Base-by-base conservation (phyloP, 2,797 vertebrate genomes). In the Buceros bicornis region DNA sequence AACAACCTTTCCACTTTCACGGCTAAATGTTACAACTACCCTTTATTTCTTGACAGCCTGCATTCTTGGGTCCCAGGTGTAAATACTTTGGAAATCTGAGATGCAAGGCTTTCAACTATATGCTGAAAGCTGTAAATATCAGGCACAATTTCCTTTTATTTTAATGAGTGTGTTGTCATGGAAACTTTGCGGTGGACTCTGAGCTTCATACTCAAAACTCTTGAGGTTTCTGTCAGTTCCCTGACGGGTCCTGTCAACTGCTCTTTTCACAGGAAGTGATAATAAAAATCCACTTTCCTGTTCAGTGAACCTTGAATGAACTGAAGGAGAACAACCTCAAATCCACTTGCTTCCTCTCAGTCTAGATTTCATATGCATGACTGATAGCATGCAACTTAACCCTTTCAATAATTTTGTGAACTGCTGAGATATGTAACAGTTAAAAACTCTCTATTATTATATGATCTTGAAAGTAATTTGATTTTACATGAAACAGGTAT, bases 221-320 rank as follows among this genome's bases (percentile, higher is more conserved):
- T 65, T 82, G 90, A 97, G 95, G 76, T 91, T 95, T 96, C 94
- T 96, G 95, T 86, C 79, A 90, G 89, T 84, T 97, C 95, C 93
- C 94, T 94, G 91, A 96, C 95, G 96, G 76, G 74, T 88, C 73
- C 90, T 97, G 95, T 97, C 97, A 97, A 93, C 94, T 82, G 81
- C 64, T 97, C 91, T 93, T 96, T 97, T 95, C 91, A 95, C 87
- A 96, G 94, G 89, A 97, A 96, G 88, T 91, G 94, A 95, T 97
- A 94, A 95, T 93, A 96, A 97, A 96, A 97, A 96, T 94, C 95
- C 92, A 91, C 94, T 96, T 96, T 96, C 95, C 87, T 96, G 88
- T 82, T 94, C 92, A 94, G 43, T 95, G 96, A 97, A 96, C 95
- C 96, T 87, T 97, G 72, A 91, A 86, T 96, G 91, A 97, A 95